Percentiles rank a stretch among this genome's conserved stretches.
These are phyloP conservation scores for Gymnodraco acuticeps DNA, from an alignment of 2,797 vertebrate species.

Conservation along the genomic window DNA sequence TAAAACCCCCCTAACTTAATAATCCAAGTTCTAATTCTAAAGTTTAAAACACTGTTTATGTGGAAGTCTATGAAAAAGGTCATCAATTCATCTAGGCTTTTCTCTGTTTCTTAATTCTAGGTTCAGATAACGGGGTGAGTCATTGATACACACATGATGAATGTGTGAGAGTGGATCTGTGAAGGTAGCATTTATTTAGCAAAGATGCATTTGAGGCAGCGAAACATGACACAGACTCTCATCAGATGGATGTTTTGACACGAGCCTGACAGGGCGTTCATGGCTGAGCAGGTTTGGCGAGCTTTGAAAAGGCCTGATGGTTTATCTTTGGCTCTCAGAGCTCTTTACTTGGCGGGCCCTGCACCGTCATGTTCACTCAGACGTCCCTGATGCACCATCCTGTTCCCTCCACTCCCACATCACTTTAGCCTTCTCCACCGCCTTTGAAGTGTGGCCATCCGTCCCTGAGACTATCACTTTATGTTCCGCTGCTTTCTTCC, in stretches of 20 bases:
- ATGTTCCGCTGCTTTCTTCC: conserved; percentile 53
- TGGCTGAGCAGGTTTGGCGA: conserved; percentile 59
- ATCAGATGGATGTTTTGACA: conserved; percentile 60
- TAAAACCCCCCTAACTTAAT: too few relatives aligned
- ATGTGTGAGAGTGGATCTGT: too few relatives aligned
- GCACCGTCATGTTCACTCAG: conserved; percentile 69
- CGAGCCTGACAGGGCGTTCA: conserved; percentile 50
- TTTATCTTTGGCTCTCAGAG: conserved; percentile 78
- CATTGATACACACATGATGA: too few relatives aligned
- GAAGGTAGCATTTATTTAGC: conserved; percentile 17
- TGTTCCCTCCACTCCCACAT: conserved; percentile 58
- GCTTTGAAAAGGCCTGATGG: conserved; percentile 62
- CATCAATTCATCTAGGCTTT: too few relatives aligned
- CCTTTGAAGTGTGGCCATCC: conserved; percentile 71
- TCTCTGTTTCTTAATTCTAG: too few relatives aligned
- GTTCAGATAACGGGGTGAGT: too few relatives aligned
- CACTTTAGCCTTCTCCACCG: conserved; percentile 65
- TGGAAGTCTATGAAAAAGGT: too few relatives aligned
- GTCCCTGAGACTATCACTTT: conserved; percentile 59
- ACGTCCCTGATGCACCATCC: conserved; percentile 71
- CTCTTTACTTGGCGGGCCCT: conserved; percentile 66
- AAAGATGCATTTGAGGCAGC: conserved; percentile 47
- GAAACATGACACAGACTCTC: conserved; percentile 39
- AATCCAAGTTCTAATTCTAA: too few relatives aligned
- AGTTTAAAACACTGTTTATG: too few relatives aligned